Evolutionary conservation across 2,888 invertebrate species (phyloP).

Genomic region (Oscheius onirici): DNA sequence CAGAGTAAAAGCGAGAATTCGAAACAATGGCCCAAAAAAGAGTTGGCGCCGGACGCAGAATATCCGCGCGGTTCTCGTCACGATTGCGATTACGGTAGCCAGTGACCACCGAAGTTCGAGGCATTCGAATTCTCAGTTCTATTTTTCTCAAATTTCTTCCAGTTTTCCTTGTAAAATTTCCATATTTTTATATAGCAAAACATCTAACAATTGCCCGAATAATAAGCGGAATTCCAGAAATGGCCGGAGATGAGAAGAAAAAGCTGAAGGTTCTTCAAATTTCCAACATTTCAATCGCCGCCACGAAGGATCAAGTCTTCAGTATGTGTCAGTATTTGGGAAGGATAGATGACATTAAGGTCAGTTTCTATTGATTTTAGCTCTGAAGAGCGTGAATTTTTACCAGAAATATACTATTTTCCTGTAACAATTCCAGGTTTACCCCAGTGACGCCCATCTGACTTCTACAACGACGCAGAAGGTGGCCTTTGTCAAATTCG

Average conservation of each 20-base stretch:
- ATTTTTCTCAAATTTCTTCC: not conserved
- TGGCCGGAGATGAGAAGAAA: conserved; percentile 46
- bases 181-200: not conserved
- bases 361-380: conserved; percentile 33
- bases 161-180: not conserved
- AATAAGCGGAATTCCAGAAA: conserved; percentile 27
- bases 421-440: conserved; percentile 56
- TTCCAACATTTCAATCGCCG: conserved; percentile 67
- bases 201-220: not conserved
- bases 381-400: not conserved
- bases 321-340: conserved; percentile 68
- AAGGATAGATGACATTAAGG: conserved; percentile 68
- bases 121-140: not conserved
- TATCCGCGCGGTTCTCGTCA: not conserved
- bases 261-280: conserved; percentile 66
- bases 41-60: conserved; percentile 2
- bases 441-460: conserved; percentile 63
- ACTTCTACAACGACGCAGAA: conserved; percentile 72
- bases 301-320: conserved; percentile 67
- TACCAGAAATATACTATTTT: not conserved
- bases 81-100: conserved; percentile 9
- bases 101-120: not conserved
- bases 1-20: not conserved
- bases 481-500: conserved; percentile 95
- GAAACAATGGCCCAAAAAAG: not conserved